Evolutionary conservation across 1,140 invertebrate species (phyloP).

Genomic region (Brachionus paranguensis): DNA sequence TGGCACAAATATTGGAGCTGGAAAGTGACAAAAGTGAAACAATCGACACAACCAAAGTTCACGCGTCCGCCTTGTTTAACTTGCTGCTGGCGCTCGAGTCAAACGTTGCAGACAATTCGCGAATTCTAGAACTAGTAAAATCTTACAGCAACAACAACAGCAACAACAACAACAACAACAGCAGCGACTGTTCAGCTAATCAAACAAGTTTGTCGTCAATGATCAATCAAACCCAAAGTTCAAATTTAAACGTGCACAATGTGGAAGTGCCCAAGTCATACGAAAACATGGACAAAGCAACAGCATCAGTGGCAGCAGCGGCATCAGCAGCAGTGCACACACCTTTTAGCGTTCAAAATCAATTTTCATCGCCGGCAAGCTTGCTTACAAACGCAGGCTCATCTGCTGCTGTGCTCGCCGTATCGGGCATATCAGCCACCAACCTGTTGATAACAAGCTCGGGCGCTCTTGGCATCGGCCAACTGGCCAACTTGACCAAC

Average conservation of each 20-base stretch:
- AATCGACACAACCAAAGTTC: slow-evolving; percentile 73
- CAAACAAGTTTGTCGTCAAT: background rate
- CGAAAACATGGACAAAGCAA: background rate
- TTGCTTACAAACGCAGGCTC: slow-evolving; percentile 19
- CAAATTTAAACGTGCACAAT: background rate
- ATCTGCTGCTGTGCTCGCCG: slow-evolving; percentile 4
- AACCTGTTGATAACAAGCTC: slow-evolving; percentile 36
- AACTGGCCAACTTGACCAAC: slow-evolving; percentile 12
- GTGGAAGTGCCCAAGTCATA: background rate
- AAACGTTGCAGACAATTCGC: slow-evolving; percentile 82
- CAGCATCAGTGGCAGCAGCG: too few relatives aligned
- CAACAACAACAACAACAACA: background rate
- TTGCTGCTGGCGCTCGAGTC: slow-evolving; percentile 80
- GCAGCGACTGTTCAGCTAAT: slow-evolving; percentile 50
- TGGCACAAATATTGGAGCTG: slow-evolving; percentile 83
- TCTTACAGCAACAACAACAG: slow-evolving; percentile 59
- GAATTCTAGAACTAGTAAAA: slow-evolving; percentile 81
- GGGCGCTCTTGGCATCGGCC: slow-evolving; percentile 20
- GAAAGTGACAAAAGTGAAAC: slow-evolving; percentile 60
- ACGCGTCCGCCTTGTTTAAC: slow-evolving; percentile 80
- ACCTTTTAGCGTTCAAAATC: background rate
- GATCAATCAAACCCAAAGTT: background rate
- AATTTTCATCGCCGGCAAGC: slow-evolving; percentile 25
- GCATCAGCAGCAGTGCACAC: too few relatives aligned
- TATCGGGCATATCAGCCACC: slow-evolving; percentile 29